Percentiles rank a stretch among this genome's conserved stretches.
Conservation (phyloP, 2,888 invertebrate genomes). For the Empis stercorea region DNA sequence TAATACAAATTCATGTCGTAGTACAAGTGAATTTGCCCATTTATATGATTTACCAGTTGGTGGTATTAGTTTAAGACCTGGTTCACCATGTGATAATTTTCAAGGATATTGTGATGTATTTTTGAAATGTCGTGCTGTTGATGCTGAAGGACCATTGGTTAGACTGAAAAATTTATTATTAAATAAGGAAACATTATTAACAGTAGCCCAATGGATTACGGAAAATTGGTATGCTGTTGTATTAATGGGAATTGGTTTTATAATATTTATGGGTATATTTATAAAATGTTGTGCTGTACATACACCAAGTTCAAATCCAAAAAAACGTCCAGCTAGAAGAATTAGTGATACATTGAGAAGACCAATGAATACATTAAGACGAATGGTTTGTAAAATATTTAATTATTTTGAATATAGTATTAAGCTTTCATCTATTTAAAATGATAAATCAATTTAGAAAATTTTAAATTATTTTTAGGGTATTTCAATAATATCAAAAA, state of each 20-base stretch:
- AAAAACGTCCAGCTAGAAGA: conserved; percentile 86
- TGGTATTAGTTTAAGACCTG: conserved; percentile 80
- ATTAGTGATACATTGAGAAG: conserved; percentile 82
- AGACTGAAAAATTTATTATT: conserved; percentile 91
- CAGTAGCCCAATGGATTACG: conserved; percentile 87
- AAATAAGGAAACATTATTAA: conserved; percentile 75
- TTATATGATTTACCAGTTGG: conserved; percentile 59
- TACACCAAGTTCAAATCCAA: conserved; percentile 97
- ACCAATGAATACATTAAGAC: conserved; percentile 79
- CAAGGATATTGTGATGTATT: conserved; percentile 99
- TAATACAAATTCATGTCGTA: conserved; percentile 58
- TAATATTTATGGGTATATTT: conserved; percentile 94
- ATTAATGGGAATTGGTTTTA: conserved; percentile 78
- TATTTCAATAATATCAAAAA: background rate
- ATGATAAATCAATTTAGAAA: background rate
- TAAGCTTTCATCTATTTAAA: background rate
- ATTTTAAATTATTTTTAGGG: background rate
- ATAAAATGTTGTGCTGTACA: conserved; percentile 99
- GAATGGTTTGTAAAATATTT: conserved; percentile 51
- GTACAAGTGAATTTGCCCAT: conserved; percentile 75
- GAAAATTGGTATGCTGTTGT: conserved; percentile 94
- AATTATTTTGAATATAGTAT: background rate
- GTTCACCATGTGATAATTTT: conserved; percentile 98
- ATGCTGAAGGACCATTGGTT: conserved; percentile 95
- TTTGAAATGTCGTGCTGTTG: conserved; percentile 94